phyloP scores from a whole-genome alignment of 2,113 vertebrate genomes.

The Zosterops pallidus region DNA sequence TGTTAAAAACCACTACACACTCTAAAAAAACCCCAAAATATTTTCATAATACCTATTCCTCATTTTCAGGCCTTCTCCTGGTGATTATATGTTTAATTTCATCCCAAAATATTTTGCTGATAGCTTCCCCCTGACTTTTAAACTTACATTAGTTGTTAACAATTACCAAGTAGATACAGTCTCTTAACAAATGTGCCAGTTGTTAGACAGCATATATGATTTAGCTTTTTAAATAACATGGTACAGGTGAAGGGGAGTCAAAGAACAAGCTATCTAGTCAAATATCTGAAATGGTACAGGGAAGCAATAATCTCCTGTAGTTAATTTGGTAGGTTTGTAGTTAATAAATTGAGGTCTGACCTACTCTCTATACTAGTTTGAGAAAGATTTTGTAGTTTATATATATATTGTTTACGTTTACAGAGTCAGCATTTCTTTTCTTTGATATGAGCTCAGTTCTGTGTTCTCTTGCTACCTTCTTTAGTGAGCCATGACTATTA shows the following conservation, averaged over 20 bases:
- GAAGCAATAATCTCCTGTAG: not conserved
- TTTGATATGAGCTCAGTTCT: slow-evolving; percentile 23
- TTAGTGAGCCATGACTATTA: slow-evolving; percentile 37
- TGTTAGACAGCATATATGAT: not conserved
- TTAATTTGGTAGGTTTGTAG: slow-evolving; percentile 39
- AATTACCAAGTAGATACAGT: not conserved
- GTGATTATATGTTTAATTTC: not conserved
- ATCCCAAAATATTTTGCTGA: not conserved
- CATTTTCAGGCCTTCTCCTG: not conserved
- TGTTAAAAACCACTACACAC: not conserved
- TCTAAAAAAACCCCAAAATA: not conserved
- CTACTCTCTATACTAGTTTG: slow-evolving; percentile 33
- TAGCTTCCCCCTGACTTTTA: not conserved
- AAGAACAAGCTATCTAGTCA: not conserved
- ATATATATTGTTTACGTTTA: slow-evolving; percentile 34
- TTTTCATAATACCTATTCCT: not conserved
- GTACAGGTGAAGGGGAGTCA: not conserved
- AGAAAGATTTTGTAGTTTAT: slow-evolving; percentile 29
- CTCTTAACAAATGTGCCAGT: not conserved
- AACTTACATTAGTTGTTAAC: not conserved
- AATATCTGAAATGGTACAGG: not conserved
- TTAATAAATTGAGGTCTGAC: slow-evolving; percentile 37
- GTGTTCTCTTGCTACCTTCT: slow-evolving; percentile 32
- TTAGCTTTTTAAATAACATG: not conserved
- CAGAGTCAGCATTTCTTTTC: slow-evolving; percentile 47